A percentile compares a stretch with the other conserved stretches of the same genome.
phyloP scores from a whole-genome alignment of 1,140 invertebrate species.

The Gryon sp. region DNA sequence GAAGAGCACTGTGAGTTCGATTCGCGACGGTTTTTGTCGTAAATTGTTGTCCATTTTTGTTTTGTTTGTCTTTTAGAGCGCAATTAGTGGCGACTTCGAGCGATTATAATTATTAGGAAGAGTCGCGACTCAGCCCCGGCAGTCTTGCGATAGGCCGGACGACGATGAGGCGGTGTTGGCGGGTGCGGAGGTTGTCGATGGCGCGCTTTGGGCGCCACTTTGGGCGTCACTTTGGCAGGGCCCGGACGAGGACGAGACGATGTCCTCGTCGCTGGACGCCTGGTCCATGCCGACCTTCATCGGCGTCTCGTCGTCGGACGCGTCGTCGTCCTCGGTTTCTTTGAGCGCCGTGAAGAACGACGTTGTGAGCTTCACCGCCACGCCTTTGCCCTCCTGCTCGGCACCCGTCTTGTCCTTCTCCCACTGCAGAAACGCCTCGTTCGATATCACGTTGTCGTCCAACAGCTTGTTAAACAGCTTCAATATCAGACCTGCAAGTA shows the following conservation, averaged over 20 bases:
- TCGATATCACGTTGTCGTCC: constrained; percentile 82
- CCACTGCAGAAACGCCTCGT: constrained; percentile 83
- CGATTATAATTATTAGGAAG: constrained; percentile 17
- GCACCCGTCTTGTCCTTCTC: constrained; percentile 77
- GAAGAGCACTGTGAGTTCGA: constrained; percentile 8
- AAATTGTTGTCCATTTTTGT: background rate
- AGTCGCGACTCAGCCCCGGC: constrained; percentile 31
- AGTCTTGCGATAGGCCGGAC: constrained; percentile 40
- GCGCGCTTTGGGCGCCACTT: too few relatives aligned
- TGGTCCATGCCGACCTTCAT: constrained; percentile 30
- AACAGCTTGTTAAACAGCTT: constrained; percentile 81
- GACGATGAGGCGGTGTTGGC: constrained; percentile 6
- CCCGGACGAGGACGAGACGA: background rate
- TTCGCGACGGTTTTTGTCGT: constrained; percentile 24
- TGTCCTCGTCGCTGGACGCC: constrained; percentile 21
- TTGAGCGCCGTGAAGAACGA: constrained; percentile 82
- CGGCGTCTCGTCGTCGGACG: constrained; percentile 71
- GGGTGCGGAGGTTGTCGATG: background rate
- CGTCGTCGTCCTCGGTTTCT: constrained; percentile 78
- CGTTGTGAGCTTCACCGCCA: constrained; percentile 80
- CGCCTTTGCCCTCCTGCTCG: constrained; percentile 81
- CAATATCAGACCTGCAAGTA: constrained; percentile 75
- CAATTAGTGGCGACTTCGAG: background rate
- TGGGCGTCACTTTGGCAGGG: too few relatives aligned
- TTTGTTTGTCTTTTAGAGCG: background rate